Percentiles rank a stretch among this genome's conserved stretches.
Conservation (phyloP, 2,797 vertebrate species). For the Sebastes kiyomatsui region DNA sequence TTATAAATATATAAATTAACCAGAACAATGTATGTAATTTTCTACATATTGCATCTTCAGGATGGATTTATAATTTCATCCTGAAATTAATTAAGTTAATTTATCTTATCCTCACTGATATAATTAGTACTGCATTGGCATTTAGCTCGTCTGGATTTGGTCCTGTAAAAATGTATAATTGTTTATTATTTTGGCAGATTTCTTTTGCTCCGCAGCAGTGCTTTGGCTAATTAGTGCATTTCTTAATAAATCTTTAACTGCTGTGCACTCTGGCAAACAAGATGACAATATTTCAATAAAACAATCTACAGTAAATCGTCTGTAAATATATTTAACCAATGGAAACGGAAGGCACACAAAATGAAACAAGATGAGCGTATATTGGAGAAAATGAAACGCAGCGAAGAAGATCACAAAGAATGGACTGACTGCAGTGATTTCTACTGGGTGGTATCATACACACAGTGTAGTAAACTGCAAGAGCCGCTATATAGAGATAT, state of each 20-base stretch:
- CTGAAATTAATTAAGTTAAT: neutral
- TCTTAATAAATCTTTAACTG: neutral
- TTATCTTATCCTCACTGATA: neutral
- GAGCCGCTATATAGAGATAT: neutral
- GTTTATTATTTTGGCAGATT: slow-evolving; percentile 26
- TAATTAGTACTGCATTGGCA: neutral
- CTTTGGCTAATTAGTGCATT: neutral
- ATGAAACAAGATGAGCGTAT: slow-evolving; percentile 25
- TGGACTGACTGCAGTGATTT: slow-evolving; percentile 2
- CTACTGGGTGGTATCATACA: neutral
- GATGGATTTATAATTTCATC: neutral
- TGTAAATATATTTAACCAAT: neutral
- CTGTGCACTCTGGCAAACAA: neutral
- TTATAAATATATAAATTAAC: neutral
- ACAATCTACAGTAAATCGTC: neutral
- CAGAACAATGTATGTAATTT: neutral
- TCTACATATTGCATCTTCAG: neutral
- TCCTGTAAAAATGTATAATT: slow-evolving; percentile 20
- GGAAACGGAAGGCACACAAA: slow-evolving; percentile 53
- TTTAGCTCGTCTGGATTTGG: slow-evolving; percentile 25
- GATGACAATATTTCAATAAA: neutral
- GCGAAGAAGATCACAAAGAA: neutral
- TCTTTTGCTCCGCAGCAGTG: slow-evolving; percentile 6
- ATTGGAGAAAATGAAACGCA: slow-evolving; percentile 9
- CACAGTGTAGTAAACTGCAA: slow-evolving; percentile 12